These are phyloP conservation scores for Archocentrus centrarchus DNA, from an alignment of 2,113 vertebrate genomes.

Conservation along the genomic window DNA sequence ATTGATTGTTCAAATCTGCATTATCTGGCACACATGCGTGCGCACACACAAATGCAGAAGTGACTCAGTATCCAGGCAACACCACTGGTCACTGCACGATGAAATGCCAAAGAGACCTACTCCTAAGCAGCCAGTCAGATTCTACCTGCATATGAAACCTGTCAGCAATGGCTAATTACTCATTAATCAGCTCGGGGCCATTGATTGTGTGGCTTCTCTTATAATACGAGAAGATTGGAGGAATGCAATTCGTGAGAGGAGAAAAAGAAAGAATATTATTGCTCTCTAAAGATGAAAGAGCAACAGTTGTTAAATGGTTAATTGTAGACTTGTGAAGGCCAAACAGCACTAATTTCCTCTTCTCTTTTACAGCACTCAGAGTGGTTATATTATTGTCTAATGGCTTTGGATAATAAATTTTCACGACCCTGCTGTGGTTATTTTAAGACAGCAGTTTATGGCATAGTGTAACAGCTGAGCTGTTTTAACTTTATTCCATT, in stretches of 20 bases:
- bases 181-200: constrained; percentile 11
- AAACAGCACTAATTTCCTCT: background rate
- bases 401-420: constrained; percentile 53
- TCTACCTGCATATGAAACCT: constrained; percentile 42
- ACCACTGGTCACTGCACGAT: constrained; percentile 52
- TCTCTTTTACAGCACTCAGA: constrained; percentile 29
- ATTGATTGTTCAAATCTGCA: constrained; percentile 14
- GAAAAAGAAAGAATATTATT: constrained; percentile 1
- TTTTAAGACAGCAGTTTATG: constrained; percentile 42
- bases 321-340: background rate
- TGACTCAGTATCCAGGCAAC: constrained; percentile 71
- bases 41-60: background rate
- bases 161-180: constrained; percentile 52
- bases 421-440: constrained; percentile 28
- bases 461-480: constrained; percentile 17
- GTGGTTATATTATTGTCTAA: constrained; percentile 49
- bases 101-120: constrained; percentile 42
- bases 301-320: constrained; percentile 6
- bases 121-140: constrained; percentile 51
- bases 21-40: background rate
- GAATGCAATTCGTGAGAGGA: constrained; percentile 16
- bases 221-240: background rate
- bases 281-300: background rate
- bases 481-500: constrained; percentile 1
- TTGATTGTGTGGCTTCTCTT: background rate